Evolutionary conservation across 2,888 invertebrate genomes (phyloP).

Genomic region (Epirrhoe alternata): DNA sequence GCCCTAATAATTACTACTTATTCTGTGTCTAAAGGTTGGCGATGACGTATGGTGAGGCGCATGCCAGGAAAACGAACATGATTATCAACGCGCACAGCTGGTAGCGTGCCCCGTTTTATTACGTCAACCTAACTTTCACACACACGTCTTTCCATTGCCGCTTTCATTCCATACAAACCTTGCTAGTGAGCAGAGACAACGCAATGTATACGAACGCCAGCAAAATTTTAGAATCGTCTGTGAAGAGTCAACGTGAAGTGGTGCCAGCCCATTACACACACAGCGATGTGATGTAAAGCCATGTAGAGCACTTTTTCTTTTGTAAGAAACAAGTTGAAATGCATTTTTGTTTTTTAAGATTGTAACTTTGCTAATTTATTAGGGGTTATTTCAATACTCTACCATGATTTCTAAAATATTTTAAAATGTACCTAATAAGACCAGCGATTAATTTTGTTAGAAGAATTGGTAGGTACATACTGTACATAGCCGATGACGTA

Average conservation of each 20-base stretch:
- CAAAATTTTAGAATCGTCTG: constrained; percentile 3
- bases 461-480: too few relatives aligned
- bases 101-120: constrained; percentile 50
- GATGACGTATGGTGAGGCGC: constrained; percentile 57
- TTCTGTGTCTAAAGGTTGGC: constrained; percentile 46
- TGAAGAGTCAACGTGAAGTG: constrained; percentile 22
- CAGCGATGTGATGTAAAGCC: constrained; percentile 29
- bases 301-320: constrained; percentile 32
- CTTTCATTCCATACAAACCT: constrained; percentile 8
- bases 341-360: constrained; percentile 1
- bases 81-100: constrained; percentile 77
- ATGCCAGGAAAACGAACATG: constrained; percentile 73
- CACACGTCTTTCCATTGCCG: constrained; percentile 47
- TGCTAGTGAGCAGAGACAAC: background rate
- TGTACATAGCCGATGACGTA: too few relatives aligned
- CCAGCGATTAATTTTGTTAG: background rate
- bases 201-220: constrained; percentile 19
- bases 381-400: background rate
- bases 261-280: constrained; percentile 32
- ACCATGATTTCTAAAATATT: too few relatives aligned
- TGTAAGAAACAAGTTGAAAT: constrained; percentile 10
- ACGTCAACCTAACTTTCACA: constrained; percentile 34
- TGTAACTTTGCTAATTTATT: background rate
- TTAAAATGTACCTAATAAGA: background rate
- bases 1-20: background rate